These are phyloP conservation scores for Phalangium opilio DNA, from an alignment of 2,888 invertebrate genomes.

Conservation along the genomic window DNA sequence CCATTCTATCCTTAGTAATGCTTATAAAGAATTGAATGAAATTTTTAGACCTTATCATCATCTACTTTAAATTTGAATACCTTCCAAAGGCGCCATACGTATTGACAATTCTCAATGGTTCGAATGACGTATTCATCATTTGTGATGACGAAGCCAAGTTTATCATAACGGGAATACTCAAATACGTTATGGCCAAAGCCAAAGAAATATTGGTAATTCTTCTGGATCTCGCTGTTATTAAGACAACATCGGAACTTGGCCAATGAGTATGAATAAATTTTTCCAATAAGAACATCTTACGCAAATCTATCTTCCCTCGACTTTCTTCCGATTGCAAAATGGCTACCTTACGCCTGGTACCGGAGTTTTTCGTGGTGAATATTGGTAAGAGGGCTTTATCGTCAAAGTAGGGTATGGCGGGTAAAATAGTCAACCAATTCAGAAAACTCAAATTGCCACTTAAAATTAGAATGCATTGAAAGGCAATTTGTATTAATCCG, in stretches of 20 bases:
- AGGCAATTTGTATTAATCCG: slow-evolving; percentile 31
- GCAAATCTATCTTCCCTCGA: neutral
- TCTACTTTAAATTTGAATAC: slow-evolving; percentile 18
- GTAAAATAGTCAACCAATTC: slow-evolving; percentile 35
- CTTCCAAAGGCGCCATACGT: slow-evolving; percentile 36
- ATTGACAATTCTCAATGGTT: slow-evolving; percentile 33
- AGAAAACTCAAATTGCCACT: slow-evolving; percentile 35
- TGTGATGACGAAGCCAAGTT: slow-evolving; percentile 32
- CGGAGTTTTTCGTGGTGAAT: slow-evolving; percentile 7
- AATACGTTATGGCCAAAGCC: slow-evolving; percentile 28
- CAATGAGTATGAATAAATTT: neutral
- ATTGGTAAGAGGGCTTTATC: slow-evolving; percentile 23
- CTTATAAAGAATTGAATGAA: slow-evolving; percentile 22
- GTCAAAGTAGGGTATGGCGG: slow-evolving; percentile 32
- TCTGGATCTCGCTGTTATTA: slow-evolving; percentile 15
- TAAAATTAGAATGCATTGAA: slow-evolving; percentile 31
- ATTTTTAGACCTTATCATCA: neutral
- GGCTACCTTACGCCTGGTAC: neutral
- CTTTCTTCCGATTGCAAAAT: slow-evolving; percentile 1
- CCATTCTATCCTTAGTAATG: slow-evolving; percentile 31
- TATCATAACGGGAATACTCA: slow-evolving; percentile 33
- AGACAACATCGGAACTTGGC: neutral
- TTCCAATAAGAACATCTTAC: neutral
- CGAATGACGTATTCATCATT: slow-evolving; percentile 34
- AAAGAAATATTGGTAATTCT: slow-evolving; percentile 25